These are phyloP conservation scores for Genyomyrus donnyi DNA, from an alignment of 2,113 vertebrate species.

Conservation along the genomic window DNA sequence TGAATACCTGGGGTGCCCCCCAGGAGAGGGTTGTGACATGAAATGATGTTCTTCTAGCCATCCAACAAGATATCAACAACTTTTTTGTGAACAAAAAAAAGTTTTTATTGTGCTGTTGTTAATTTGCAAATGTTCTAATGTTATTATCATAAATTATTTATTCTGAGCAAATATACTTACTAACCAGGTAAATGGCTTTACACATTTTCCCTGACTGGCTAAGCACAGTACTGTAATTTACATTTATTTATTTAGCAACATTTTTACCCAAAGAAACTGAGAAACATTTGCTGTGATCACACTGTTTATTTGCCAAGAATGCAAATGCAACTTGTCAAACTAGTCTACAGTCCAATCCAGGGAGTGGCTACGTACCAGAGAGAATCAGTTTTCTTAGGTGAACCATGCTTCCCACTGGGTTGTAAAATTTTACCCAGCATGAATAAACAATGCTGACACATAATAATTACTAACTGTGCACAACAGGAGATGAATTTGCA, in stretches of 20 bases:
- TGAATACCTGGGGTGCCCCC: background rate
- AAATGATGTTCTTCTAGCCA: background rate
- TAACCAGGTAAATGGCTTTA: background rate
- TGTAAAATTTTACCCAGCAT: background rate
- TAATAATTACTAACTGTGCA: background rate
- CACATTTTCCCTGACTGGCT: background rate
- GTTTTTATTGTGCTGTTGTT: background rate
- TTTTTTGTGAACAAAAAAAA: background rate
- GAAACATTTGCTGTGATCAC: background rate
- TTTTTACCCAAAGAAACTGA: background rate
- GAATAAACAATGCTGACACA: background rate
- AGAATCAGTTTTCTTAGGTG: background rate
- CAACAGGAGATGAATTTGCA: background rate
- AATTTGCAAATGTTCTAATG: background rate
- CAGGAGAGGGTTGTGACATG: background rate
- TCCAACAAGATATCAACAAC: background rate
- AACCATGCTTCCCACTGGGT: background rate
- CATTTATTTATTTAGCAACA: background rate
- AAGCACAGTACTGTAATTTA: too few relatives aligned
- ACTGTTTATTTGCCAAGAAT: background rate
- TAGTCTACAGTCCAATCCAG: constrained; percentile 13
- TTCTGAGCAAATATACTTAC: background rate
- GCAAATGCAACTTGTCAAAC: background rate
- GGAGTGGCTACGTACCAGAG: constrained; percentile 19
- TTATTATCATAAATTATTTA: background rate